phyloP scores from a whole-genome alignment of 2,797 vertebrate species.

The Eospalax fontanierii region DNA sequence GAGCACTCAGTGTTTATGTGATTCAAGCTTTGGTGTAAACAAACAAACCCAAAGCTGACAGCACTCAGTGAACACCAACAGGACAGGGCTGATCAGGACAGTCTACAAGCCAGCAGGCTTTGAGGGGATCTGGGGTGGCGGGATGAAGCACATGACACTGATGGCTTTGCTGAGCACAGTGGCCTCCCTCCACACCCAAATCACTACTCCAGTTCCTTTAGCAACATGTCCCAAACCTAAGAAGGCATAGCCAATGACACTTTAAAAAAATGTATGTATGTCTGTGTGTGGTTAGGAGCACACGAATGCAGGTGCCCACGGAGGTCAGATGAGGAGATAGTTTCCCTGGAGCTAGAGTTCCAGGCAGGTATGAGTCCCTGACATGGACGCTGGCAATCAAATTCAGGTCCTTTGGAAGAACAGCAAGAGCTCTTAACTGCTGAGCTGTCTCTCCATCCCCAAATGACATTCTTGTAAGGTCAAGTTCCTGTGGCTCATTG shows the following conservation, averaged over 20 bases:
- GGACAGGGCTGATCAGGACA: neutral
- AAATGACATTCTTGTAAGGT: rapidly evolving
- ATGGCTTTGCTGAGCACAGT: neutral
- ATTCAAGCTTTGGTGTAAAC: neutral
- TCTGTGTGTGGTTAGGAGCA: neutral
- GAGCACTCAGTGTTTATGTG: too few species aligned
- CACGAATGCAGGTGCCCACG: too few species aligned
- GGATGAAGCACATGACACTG: rapidly evolving
- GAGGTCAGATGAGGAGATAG: neutral
- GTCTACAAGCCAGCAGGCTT: rapidly evolving
- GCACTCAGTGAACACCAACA: neutral
- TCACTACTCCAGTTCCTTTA: neutral
- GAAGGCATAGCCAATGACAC: neutral
- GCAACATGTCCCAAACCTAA: neutral
- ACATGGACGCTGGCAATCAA: neutral
- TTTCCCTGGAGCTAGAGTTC: neutral
- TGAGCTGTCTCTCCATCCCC: neutral
- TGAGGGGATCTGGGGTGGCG: neutral
- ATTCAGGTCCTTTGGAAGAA: neutral
- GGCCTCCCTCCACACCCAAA: too few species aligned
- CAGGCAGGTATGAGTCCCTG: neutral
- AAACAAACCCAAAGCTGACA: neutral
- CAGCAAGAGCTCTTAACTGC: neutral
- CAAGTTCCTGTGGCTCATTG: neutral
- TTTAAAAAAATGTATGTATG: too few species aligned